Evolutionary conservation across 2,797 vertebrate genomes (phyloP).

Genomic region (Acrossocheilus wenchowensis): DNA sequence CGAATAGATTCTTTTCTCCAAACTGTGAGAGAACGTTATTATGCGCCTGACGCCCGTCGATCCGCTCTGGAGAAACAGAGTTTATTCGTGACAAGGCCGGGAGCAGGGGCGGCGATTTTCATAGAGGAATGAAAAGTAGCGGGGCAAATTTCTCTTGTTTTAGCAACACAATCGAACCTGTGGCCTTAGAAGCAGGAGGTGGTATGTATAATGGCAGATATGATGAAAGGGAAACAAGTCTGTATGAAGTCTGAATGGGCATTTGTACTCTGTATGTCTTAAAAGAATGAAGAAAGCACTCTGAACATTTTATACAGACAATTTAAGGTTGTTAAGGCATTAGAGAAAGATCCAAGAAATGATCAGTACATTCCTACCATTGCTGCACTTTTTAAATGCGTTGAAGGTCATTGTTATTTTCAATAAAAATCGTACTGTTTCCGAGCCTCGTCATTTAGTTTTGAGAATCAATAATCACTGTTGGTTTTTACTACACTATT

Average conservation of each 20-base stretch:
- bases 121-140: slow-evolving; percentile 71
- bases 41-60: slow-evolving; percentile 75
- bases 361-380: background rate
- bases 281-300: background rate
- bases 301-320: background rate
- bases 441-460: background rate
- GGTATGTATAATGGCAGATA: background rate
- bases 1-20: slow-evolving; percentile 84
- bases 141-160: background rate
- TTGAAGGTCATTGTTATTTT: background rate
- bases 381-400: background rate
- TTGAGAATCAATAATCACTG: background rate
- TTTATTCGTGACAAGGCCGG: slow-evolving; percentile 92
- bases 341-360: background rate
- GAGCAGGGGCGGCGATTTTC: slow-evolving; percentile 87
- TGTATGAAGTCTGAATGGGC: background rate
- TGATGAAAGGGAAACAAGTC: slow-evolving; percentile 10
- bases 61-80: slow-evolving; percentile 77
- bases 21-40: slow-evolving; percentile 85
- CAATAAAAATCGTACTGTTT: slow-evolving; percentile 26
- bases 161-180: background rate
- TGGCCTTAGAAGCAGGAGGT: background rate
- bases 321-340: background rate
- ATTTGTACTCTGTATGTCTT: background rate
- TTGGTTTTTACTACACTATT: background rate